phyloP scores from a whole-genome alignment of 2,888 invertebrate species.

The Ectemnius lituratus region DNA sequence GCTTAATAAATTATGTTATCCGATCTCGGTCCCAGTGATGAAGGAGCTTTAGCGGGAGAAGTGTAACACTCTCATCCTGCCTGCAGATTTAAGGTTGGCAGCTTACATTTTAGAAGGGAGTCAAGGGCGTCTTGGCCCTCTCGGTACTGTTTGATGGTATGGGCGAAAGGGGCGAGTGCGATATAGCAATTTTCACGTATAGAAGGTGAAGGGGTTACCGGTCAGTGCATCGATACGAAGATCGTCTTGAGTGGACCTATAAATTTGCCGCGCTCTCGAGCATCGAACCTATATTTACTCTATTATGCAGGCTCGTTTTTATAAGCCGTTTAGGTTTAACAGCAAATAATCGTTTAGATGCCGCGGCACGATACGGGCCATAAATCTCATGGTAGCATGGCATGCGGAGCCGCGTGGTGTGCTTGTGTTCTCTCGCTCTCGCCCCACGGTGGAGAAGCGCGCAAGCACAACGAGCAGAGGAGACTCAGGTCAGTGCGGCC shows the following conservation, averaged over 20 bases:
- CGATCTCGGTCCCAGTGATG: too few species aligned
- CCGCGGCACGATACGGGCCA: constrained; percentile 74
- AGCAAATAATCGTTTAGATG: constrained; percentile 77
- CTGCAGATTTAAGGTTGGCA: too few species aligned
- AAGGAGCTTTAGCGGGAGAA: too few species aligned
- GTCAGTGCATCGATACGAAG: constrained; percentile 53
- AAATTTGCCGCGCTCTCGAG: constrained; percentile 68
- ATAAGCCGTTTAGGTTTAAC: constrained; percentile 75
- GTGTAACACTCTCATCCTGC: too few species aligned
- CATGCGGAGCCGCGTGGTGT: constrained; percentile 55
- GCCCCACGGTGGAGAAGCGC: background rate
- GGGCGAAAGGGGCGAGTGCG: background rate
- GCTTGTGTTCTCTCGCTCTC: constrained; percentile 46
- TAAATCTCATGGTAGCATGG: constrained; percentile 69
- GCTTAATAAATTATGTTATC: constrained; percentile 65
- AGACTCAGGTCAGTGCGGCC: constrained; percentile 73
- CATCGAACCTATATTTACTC: constrained; percentile 76
- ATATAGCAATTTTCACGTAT: constrained; percentile 13
- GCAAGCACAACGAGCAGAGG: constrained; percentile 48
- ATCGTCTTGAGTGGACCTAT: constrained; percentile 73
- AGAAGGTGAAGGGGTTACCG: constrained; percentile 60
- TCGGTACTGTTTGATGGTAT: too few species aligned
- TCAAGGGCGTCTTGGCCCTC: too few species aligned
- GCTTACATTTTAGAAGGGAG: too few species aligned
- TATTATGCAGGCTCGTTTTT: constrained; percentile 75